Evolutionary conservation across 2,888 invertebrate species (phyloP).

Genomic region (Eupithecia exiguata): DNA sequence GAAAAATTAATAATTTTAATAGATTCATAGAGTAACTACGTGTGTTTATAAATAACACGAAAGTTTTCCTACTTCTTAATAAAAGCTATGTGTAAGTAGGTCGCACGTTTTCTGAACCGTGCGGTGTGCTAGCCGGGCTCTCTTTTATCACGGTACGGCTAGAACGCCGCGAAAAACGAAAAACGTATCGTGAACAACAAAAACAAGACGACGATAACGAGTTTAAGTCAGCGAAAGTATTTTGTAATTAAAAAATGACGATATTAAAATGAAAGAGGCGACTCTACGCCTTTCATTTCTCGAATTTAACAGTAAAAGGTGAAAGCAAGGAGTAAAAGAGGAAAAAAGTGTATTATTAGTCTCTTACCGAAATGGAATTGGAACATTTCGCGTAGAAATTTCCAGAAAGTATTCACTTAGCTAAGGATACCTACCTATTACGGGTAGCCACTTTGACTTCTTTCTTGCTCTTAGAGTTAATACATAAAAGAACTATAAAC

Average conservation of each 20-base stretch:
- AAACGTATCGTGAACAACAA: no score
- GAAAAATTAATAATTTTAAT: no score
- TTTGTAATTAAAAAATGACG: background rate
- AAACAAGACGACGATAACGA: background rate
- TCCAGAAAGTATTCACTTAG: conserved; percentile 81
- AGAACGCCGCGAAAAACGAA: no score
- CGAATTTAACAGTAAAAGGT: conserved; percentile 82
- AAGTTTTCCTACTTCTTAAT: no score
- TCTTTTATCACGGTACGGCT: no score
- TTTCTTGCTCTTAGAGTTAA: no score
- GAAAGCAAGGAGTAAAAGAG: conserved; percentile 83
- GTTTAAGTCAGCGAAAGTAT: background rate
- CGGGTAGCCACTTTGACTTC: conserved; percentile 75
- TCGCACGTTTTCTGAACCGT: no score
- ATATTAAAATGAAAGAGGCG: conserved; percentile 34
- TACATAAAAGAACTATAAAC: background rate
- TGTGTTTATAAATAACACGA: no score
- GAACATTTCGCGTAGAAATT: conserved; percentile 81
- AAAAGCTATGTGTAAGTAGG: no score
- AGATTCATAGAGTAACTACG: no score
- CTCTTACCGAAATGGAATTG: conserved; percentile 84
- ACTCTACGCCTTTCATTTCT: conserved; percentile 64
- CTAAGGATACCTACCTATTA: conserved; percentile 73
- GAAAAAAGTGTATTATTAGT: conserved; percentile 83
- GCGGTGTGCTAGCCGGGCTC: no score